Evolutionary conservation across 2,888 invertebrate genomes (phyloP).

Genomic region (Ornithoptera priamus): DNA sequence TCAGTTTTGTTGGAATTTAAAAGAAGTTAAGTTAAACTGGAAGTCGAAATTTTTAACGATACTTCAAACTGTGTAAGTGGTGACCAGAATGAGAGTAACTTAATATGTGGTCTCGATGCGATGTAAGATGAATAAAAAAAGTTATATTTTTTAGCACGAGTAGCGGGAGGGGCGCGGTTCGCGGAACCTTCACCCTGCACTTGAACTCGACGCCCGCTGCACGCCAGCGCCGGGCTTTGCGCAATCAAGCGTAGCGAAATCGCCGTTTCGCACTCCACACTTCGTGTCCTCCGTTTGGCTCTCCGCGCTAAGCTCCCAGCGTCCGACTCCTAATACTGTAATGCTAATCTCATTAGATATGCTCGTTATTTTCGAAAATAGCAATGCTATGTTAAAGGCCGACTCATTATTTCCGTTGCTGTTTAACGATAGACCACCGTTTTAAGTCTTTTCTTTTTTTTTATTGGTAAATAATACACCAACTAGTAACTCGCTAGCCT

Average conservation of each 20-base stretch:
- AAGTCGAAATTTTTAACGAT: background rate
- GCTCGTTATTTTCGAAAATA: slow-evolving; percentile 5
- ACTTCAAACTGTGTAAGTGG: background rate
- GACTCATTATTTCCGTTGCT: background rate
- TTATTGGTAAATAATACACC: no score
- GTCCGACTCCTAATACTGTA: slow-evolving; percentile 14
- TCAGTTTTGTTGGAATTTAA: background rate
- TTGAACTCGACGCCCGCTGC: slow-evolving; percentile 61
- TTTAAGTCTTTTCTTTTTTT: no score
- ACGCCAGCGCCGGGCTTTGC: slow-evolving; percentile 51
- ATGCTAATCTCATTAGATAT: slow-evolving; percentile 21
- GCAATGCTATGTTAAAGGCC: background rate
- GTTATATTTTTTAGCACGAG: slow-evolving; percentile 15
- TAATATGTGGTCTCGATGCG: slow-evolving; percentile 15
- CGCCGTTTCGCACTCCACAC: slow-evolving; percentile 34
- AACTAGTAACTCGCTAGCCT: no score
- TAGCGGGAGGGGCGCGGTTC: slow-evolving; percentile 30
- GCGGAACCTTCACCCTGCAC: slow-evolving; percentile 76
- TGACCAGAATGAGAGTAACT: background rate
- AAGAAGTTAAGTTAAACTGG: background rate
- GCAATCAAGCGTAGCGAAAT: slow-evolving; percentile 62
- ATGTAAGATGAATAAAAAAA: slow-evolving; percentile 18
- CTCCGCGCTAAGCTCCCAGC: background rate
- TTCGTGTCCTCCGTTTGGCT: slow-evolving; percentile 10
- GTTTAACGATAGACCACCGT: background rate